Evolutionary conservation across 1,140 invertebrate species (phyloP).

Genomic region (Plectus sambesii): DNA sequence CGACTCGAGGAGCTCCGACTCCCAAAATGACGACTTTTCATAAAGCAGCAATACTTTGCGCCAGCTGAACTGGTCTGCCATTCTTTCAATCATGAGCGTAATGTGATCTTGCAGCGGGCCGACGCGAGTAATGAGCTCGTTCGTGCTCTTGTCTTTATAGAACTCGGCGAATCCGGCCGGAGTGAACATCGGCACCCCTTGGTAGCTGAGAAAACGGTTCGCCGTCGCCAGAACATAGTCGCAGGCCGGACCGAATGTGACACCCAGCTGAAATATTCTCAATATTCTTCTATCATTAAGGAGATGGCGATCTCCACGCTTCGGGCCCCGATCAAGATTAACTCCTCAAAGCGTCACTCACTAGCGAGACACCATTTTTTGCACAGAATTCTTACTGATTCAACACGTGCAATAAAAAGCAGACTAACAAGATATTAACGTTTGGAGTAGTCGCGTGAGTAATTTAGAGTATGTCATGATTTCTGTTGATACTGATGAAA

Average conservation of each 20-base stretch:
- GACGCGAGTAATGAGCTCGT: slow-evolving; percentile 27
- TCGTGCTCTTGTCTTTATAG: slow-evolving; percentile 22
- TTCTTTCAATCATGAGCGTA: slow-evolving; percentile 20
- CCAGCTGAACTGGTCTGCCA: slow-evolving; percentile 30
- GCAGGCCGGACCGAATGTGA: slow-evolving; percentile 33
- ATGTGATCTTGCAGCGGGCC: slow-evolving; percentile 39
- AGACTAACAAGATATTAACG: no score
- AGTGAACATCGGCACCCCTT: slow-evolving; percentile 33
- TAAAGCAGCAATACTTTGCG: slow-evolving; percentile 26
- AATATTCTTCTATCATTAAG: slow-evolving; percentile 2
- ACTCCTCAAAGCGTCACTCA: no score
- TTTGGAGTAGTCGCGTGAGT: no score
- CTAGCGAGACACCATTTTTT: no score
- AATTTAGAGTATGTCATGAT: no score
- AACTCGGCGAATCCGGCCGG: slow-evolving; percentile 37
- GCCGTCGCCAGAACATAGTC: slow-evolving; percentile 35
- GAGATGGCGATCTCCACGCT: slow-evolving; percentile 11
- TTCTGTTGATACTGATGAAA: no score
- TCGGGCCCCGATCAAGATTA: no score
- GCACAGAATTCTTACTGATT: no score
- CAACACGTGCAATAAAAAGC: no score
- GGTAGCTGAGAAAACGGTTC: slow-evolving; percentile 28
- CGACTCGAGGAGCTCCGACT: slow-evolving; percentile 31
- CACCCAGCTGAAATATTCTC: slow-evolving; percentile 25
- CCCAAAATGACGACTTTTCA: slow-evolving; percentile 33